Percentiles rank a stretch among this genome's conserved stretches.
Conservation (phyloP, 2,797 vertebrate genomes). For the Chromobotia macracanthus region DNA sequence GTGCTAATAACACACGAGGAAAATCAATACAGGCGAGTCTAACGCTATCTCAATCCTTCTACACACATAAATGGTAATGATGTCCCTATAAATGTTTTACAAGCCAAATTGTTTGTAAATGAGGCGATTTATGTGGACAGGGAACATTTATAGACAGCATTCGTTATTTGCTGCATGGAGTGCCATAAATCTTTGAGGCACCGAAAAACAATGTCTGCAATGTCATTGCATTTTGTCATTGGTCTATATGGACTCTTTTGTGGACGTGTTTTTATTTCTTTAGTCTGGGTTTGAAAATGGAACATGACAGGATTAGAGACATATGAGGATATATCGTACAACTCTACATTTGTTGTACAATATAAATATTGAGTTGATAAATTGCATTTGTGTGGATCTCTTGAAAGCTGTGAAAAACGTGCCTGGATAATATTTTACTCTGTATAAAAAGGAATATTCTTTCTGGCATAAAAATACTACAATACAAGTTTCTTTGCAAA, state of each 20-base stretch:
- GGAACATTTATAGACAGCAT: constrained; percentile 55
- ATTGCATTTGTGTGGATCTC: background rate
- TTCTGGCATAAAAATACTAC: no score
- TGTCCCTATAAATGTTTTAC: constrained; percentile 54
- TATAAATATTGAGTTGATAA: no score
- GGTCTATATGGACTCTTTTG: background rate
- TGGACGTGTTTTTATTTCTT: background rate
- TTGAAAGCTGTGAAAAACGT: background rate
- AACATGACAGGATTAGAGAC: background rate
- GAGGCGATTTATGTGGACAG: constrained; percentile 58
- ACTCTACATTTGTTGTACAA: background rate
- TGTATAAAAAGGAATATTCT: no score
- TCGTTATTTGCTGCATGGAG: background rate
- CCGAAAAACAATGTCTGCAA: constrained; percentile 66
- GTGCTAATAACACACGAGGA: constrained; percentile 2
- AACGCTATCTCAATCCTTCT: constrained; percentile 12
- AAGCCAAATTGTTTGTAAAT: constrained; percentile 65
- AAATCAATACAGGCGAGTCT: constrained; percentile 16
- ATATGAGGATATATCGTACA: background rate
- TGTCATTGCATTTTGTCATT: constrained; percentile 48
- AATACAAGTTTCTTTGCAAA: no score
- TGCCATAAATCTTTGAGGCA: constrained; percentile 63
- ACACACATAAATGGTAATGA: constrained; percentile 8
- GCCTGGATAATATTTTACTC: background rate
- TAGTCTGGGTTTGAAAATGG: background rate